These are phyloP conservation scores for Proterorhinus semilunaris DNA, from an alignment of 2,113 vertebrate genomes.

Conservation along the genomic window DNA sequence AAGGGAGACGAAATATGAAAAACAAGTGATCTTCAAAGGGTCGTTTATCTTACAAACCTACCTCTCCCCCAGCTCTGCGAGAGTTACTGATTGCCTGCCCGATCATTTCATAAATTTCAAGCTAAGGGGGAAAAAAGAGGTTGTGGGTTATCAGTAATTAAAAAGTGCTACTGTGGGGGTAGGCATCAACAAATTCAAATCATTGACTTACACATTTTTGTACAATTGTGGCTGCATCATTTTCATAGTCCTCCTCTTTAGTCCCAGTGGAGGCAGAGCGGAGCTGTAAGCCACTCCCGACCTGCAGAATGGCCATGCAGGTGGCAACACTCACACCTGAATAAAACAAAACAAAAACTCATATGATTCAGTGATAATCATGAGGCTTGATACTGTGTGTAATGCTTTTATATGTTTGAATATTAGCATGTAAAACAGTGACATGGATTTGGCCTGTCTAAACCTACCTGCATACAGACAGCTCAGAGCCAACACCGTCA, in stretches of 20 bases:
- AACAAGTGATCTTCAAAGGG: not conserved
- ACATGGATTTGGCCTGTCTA: not conserved
- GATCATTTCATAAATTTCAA: constrained; percentile 99
- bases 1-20: not conserved
- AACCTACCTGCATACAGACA: constrained; percentile 94
- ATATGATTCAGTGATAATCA: too few species aligned
- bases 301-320: constrained; percentile 97
- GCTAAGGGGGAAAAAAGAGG: constrained; percentile 71
- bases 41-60: constrained; percentile 55
- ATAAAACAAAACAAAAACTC: too few species aligned
- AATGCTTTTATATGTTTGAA: too few species aligned
- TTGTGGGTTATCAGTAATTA: not conserved
- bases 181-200: not conserved
- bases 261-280: constrained; percentile 90
- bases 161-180: not conserved
- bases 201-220: constrained; percentile 94
- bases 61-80: constrained; percentile 94
- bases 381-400: too few species aligned
- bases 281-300: constrained; percentile 91
- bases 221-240: constrained; percentile 96
- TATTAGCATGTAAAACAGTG: too few species aligned
- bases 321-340: constrained; percentile 95
- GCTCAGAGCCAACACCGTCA: constrained; percentile 96
- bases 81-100: constrained; percentile 95
- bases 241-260: constrained; percentile 98